Percentiles rank a stretch among this genome's conserved stretches.
Evolutionary conservation across 2,113 vertebrate species (phyloP).

Genomic region (Syngnathus scovelli): DNA sequence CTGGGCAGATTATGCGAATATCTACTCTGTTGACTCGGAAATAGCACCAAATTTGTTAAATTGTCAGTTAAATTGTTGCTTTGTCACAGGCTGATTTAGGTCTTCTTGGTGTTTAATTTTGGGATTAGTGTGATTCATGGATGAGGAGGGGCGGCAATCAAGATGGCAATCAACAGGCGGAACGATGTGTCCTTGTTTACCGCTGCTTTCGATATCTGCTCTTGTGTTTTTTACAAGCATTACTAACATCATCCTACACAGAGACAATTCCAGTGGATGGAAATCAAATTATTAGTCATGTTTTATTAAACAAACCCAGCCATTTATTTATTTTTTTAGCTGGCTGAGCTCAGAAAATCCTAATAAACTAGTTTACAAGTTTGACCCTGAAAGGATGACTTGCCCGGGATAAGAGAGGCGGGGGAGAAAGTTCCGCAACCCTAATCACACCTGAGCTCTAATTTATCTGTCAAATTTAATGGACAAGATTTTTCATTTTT

Average conservation of each 20-base stretch:
- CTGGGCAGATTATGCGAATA: background rate
- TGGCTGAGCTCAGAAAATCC: too few relatives aligned
- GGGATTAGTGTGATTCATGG: background rate
- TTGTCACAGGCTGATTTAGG: background rate
- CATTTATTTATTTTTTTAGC: background rate
- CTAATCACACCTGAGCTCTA: too few relatives aligned
- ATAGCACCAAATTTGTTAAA: background rate
- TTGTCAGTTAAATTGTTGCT: background rate
- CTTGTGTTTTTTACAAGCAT: background rate
- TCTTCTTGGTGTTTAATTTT: background rate
- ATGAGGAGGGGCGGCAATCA: conserved; percentile 1
- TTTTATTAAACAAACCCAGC: background rate
- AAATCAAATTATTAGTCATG: background rate
- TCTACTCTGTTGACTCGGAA: background rate
- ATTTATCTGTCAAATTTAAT: too few relatives aligned
- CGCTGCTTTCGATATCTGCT: background rate
- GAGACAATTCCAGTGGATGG: background rate
- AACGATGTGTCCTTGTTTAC: background rate
- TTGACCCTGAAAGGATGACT: too few relatives aligned
- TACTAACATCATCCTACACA: background rate
- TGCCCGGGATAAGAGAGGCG: too few relatives aligned
- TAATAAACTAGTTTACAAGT: too few relatives aligned
- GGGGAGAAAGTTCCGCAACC: too few relatives aligned
- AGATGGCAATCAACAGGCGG: background rate
- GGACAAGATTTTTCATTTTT: too few relatives aligned